Evolutionary conservation across 2,797 vertebrate species (phyloP).

Genomic region (Lacerta viridis): DNA sequence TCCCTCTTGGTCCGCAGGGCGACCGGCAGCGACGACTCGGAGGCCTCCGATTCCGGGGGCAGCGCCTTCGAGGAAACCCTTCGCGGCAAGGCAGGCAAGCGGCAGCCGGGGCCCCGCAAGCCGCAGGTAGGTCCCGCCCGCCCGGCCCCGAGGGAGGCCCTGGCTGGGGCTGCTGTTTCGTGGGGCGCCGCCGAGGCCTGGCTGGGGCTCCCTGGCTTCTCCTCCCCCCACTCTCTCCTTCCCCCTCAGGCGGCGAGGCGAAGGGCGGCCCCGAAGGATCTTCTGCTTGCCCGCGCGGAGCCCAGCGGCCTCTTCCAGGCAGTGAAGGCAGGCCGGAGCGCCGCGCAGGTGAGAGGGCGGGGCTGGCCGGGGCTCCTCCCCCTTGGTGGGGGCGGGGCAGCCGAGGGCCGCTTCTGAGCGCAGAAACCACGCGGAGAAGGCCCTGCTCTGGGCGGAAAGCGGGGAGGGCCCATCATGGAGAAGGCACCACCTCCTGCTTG

Average conservation of each 20-base stretch:
- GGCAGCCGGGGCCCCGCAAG: rapidly evolving
- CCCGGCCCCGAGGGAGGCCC: too few species aligned
- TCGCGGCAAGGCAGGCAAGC: neutral
- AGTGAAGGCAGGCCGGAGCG: constrained; percentile 82
- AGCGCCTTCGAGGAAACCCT: constrained; percentile 62
- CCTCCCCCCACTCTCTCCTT: too few species aligned
- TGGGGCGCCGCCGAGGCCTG: rapidly evolving
- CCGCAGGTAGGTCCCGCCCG: neutral
- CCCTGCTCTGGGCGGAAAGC: too few species aligned
- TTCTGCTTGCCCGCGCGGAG: neutral
- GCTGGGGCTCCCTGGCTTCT: neutral
- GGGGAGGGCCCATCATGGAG: too few species aligned
- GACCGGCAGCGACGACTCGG: too few species aligned
- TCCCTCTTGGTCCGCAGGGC: too few species aligned
- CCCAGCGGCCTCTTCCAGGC: constrained; percentile 84
- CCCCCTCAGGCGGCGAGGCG: constrained; percentile 63
- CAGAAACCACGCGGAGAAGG: too few species aligned
- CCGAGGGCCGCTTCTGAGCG: too few species aligned
- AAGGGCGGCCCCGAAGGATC: neutral
- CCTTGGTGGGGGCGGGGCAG: too few species aligned
- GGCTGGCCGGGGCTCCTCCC: too few species aligned
- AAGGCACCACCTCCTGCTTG: too few species aligned
- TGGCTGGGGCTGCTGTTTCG: too few species aligned
- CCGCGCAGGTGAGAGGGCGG: constrained; percentile 84
- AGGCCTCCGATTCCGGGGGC: neutral